Percentiles rank a stretch among this genome's conserved stretches.
Evolutionary conservation across 2,797 vertebrate species (phyloP).

Genomic region (Darevskia mixta): DNA sequence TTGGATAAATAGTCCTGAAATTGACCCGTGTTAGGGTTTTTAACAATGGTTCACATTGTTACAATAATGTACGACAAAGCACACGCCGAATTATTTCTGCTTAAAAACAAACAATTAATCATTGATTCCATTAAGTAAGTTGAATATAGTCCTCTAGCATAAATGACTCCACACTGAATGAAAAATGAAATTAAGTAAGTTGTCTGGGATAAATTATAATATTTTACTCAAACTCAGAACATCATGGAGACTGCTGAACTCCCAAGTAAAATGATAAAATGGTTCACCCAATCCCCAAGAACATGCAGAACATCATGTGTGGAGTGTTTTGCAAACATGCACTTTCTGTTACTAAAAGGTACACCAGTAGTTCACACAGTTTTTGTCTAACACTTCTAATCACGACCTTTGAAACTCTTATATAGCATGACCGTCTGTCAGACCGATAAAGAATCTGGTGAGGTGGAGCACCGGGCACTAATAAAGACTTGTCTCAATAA

Average conservation of each 20-base stretch:
- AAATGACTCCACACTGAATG: background rate
- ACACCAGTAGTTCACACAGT: background rate
- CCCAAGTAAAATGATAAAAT: slow-evolving; percentile 50
- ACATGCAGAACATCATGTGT: background rate
- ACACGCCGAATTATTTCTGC: slow-evolving; percentile 33
- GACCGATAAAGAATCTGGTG: too few relatives aligned
- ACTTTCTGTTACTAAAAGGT: background rate
- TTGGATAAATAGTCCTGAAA: slow-evolving; percentile 17
- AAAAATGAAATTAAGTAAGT: background rate
- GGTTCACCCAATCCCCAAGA: background rate
- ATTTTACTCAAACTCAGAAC: background rate
- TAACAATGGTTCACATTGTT: slow-evolving; percentile 17
- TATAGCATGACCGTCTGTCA: background rate
- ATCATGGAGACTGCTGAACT: slow-evolving; percentile 36
- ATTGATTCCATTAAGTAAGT: slow-evolving; percentile 13
- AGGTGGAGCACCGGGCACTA: too few relatives aligned
- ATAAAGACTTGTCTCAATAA: too few relatives aligned
- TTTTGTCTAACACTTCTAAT: background rate
- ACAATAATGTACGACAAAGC: slow-evolving; percentile 36
- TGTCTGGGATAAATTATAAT: background rate
- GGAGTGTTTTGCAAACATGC: background rate
- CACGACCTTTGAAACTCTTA: background rate
- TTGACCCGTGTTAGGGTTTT: slow-evolving; percentile 17
- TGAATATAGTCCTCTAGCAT: background rate
- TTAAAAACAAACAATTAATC: slow-evolving; percentile 41